phyloP scores from a whole-genome alignment of 2,888 invertebrate genomes.

The Himalopsyche japonica region DNA sequence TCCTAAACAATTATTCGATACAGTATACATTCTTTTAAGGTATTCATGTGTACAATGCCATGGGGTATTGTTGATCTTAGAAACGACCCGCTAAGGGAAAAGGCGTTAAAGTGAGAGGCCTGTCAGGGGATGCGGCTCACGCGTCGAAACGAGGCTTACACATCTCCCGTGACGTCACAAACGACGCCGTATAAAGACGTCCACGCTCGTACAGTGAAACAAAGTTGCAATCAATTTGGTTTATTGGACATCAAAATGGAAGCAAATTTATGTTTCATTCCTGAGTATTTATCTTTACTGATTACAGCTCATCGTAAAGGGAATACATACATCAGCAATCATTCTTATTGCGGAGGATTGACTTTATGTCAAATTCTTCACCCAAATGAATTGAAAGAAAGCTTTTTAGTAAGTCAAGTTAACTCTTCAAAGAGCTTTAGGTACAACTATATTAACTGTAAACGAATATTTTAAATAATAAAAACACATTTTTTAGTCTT shows the following conservation, averaged over 20 bases:
- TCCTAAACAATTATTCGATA: not conserved
- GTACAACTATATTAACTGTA: too few species aligned
- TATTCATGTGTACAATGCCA: not conserved
- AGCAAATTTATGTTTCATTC: not conserved
- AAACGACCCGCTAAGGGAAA: not conserved
- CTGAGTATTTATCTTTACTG: too few species aligned
- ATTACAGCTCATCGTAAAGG: too few species aligned
- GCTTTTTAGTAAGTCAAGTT: too few species aligned
- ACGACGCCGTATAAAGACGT: not conserved
- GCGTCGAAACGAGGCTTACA: not conserved
- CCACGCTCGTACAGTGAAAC: not conserved
- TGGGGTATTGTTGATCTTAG: not conserved
- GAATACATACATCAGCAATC: too few species aligned
- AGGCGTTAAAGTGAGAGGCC: conserved; percentile 8
- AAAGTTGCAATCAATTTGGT: not conserved
- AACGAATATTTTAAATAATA: too few species aligned
- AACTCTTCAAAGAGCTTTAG: too few species aligned
- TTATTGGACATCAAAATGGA: not conserved
- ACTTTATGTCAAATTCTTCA: too few species aligned
- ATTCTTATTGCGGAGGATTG: too few species aligned
- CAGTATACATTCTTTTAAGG: not conserved
- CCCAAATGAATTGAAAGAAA: too few species aligned
- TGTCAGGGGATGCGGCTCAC: conserved; percentile 10
- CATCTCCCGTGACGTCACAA: not conserved
- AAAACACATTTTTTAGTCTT: too few species aligned